These are phyloP conservation scores for Andrena praecox DNA, from an alignment of 2,888 invertebrate genomes.

Conservation along the genomic window DNA sequence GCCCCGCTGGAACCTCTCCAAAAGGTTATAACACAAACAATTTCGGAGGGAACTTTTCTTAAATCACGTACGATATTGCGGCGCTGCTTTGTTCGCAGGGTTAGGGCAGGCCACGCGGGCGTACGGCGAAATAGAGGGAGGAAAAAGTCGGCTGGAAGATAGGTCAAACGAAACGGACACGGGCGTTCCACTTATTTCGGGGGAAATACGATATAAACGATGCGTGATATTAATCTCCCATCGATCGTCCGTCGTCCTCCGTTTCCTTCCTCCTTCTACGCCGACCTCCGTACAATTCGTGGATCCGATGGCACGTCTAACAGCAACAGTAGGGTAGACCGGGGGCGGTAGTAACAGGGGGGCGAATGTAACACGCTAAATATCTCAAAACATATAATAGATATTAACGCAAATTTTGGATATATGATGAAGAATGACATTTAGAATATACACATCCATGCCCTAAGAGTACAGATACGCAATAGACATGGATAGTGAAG, in stretches of 20 bases:
- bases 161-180: conserved; percentile 55
- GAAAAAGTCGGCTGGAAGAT: conserved; percentile 18
- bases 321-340: too few species aligned
- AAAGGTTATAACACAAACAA: conserved; percentile 67
- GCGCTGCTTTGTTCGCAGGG: conserved; percentile 52
- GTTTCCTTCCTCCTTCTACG: not conserved
- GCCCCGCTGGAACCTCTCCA: conserved; percentile 66
- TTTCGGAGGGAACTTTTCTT: conserved; percentile 69
- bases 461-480: too few species aligned
- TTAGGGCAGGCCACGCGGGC: conserved; percentile 6
- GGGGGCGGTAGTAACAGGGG: too few species aligned
- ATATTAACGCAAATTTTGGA: too few species aligned
- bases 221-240: conserved; percentile 54
- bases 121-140: not conserved
- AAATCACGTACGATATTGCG: conserved; percentile 73
- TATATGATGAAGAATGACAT: too few species aligned
- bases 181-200: conserved; percentile 41
- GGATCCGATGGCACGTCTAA: not conserved
- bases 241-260: not conserved
- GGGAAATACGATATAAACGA: conserved; percentile 49
- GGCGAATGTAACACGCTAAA: too few species aligned
- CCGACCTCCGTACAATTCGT: not conserved
- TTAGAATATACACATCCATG: too few species aligned
- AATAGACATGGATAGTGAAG: too few species aligned
- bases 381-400: too few species aligned